Evolutionary conservation across 2,888 invertebrate species (phyloP).

Genomic region (Mantis religiosa): DNA sequence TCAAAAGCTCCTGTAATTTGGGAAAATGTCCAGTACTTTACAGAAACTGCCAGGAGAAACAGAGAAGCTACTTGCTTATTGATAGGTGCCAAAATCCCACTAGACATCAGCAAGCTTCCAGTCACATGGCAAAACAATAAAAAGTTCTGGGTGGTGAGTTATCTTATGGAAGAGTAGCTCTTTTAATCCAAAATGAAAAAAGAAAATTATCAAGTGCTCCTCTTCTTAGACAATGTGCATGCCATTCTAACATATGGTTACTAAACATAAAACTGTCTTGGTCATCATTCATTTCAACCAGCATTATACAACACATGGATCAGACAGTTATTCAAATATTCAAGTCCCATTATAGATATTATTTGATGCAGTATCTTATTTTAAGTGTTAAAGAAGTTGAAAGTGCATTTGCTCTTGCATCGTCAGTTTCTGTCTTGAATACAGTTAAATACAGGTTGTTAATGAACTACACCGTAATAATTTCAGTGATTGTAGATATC

Average conservation of each 20-base stretch:
- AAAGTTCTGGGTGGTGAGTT: conserved; percentile 7
- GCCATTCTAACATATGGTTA: not conserved
- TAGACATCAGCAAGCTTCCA: not conserved
- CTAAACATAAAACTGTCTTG: conserved; percentile 6
- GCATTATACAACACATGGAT: not conserved
- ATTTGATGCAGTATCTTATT: too few species aligned
- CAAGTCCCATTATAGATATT: too few species aligned
- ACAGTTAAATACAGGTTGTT: too few species aligned
- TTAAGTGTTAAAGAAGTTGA: too few species aligned
- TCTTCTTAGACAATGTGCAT: conserved; percentile 16
- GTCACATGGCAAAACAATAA: not conserved
- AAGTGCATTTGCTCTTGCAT: too few species aligned
- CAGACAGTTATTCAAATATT: not conserved
- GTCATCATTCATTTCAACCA: not conserved
- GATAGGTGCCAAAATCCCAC: not conserved
- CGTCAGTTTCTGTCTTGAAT: too few species aligned
- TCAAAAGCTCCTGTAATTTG: not conserved
- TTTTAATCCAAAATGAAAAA: conserved; percentile 6
- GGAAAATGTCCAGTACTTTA: conserved; percentile 12
- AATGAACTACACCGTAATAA: too few species aligned
- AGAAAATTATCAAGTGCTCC: not conserved
- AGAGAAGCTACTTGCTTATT: too few species aligned
- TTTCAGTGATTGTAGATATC: too few species aligned
- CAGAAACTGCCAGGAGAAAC: not conserved
- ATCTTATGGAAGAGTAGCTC: conserved; percentile 3